Evolutionary conservation across 1,140 invertebrate genomes (phyloP), one percentile per base, ranked within the genome.

Genomic region (Trichonephila clavipes): DNA sequence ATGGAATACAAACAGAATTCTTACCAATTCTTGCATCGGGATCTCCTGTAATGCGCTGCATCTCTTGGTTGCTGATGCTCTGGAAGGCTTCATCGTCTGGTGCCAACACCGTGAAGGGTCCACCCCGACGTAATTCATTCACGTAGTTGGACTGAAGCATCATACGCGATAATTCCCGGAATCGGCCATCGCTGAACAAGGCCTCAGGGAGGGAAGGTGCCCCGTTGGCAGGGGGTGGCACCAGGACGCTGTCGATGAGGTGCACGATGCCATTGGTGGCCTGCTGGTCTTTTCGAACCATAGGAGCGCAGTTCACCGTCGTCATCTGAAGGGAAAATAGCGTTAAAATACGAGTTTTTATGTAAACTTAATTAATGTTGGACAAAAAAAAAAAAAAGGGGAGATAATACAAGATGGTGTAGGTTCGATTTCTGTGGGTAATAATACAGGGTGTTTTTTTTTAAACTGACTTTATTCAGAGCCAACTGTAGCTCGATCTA

Each of bases 201-300:
- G 82, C 59, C 24, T 94, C 94, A 0, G 94, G 92, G 6, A 94
- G 85, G 19, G 85, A 61, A 2, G 66, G 85, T 6, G 66, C 58
- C 5, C 62, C 85, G 12, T 40, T 21, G 19, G 81, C 4, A 0
- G 44, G 44, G 0, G 96, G 96, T n/a, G 96, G 96, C 44, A 95
- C 95, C 18, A 97, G 94, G 1, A 97, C 95, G 85, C 95, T 94
- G 83, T 96, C 96, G 7, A 97, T 95, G 4, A 96, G 95, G 94
- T 97, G 97, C 12, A 97, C 96, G 40, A 97, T 95, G 10, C 96
- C 96, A 94, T 97, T 96, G 0, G 95, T 96, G 4, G 96, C 96
- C 89, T 95, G 94, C 92, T 96, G 96, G 95, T 97, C 96, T 94
- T 94, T 94, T 44, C 95, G 94, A 12, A 94, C 94, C 2, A 96